Evolutionary conservation across 2,113 vertebrate genomes (phyloP), one percentile per base, ranked within the genome.

Genomic region (Heterochromis multidens): DNA sequence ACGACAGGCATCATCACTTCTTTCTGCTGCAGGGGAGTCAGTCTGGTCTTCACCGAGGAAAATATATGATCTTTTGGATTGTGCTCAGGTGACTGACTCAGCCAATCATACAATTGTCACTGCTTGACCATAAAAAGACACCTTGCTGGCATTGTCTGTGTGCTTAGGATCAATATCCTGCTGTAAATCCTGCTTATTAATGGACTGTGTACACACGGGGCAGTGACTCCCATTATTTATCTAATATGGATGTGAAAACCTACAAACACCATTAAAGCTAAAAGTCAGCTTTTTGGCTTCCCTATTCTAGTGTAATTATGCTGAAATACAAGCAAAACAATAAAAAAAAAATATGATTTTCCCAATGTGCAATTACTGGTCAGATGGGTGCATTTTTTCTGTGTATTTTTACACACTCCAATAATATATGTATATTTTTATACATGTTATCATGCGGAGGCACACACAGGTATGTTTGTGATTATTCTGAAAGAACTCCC

Each of bases 241-340:
- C 84, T 77, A 80, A 63, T 89, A 89, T 80, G 80, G 52, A 63
- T 23, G 21, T 54, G 14, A 60, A 80, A 31, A 58, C 60, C 57
- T 27, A 21, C 52, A 76, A 72, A 46, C 17, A 21, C 0, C 54
- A 11, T 74, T 74, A 74, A 33, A 54, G 46, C 27, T 74, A 14
- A 74, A 74, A 31, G 27, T 33, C 70, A 74, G 46, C 46, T 54
- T 19, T 21, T 74, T 13, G 43, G 9, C 43, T 74, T 52, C 19
- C 7, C 4, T n/a, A n/a, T 56, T 56, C 21, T 10, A 56, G 49
- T n/a, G 8, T 10, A 56, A n/a, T 56, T n/a, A n/a, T 43, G 29
- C 14, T 29, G 7, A 67, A 65, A 13, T 31, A 6, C 21, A 35
- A 46, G 8, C 27, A 54, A 54, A 82, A 61, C 8, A 49, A 27